Evolutionary conservation across 2,113 vertebrate species (phyloP), one percentile per base, ranked within the genome.

Genomic region (Rhea americana): DNA sequence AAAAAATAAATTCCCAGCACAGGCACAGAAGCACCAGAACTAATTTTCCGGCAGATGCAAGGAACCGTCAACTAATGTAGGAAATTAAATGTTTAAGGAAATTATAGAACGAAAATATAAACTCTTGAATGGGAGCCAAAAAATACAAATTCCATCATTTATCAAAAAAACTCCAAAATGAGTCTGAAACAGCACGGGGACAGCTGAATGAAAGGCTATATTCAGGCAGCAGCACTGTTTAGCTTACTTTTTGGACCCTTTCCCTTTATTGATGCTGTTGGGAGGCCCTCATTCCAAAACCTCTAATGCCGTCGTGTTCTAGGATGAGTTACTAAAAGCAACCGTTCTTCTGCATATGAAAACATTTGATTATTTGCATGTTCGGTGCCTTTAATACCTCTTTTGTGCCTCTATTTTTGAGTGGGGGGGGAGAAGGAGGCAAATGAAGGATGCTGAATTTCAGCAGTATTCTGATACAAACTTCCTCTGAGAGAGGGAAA

Each of bases 1-100:
- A 51, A 35, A 53, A 41, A 76, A 74, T 19, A 65, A 82, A 51
- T 58, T 86, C 53, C 28, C 77, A 94, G 37, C 1, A 0, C 66
- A 94, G 74, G 58, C 53, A 91, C 83, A 95, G 94, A 93, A 96
- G 90, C 84, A 89, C 83, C 67, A 96, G 88, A 90, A 93, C 88
- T 87, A 70, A 90, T 91, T 85, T 96, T 95, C 90, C 62, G 1
- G 82, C 90, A 95, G 85, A 96, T 91, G 91, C 95, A 91, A 95
- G 71, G 87, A 90, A 89, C 86, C 1, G 5, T 96, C 95, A 71
- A 47, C 77, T 93, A 93, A 90, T 63, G 81, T 93, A 95, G 96
- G 96, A 96, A 96, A 96, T 96, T 93, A 96, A 95, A 95, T 90
- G 74, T 96, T 96, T 95, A 89, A 96, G 93, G 88, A 96, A 96